phyloP scores from a whole-genome alignment of 2,797 vertebrate genomes.

The Lemur catta region DNA sequence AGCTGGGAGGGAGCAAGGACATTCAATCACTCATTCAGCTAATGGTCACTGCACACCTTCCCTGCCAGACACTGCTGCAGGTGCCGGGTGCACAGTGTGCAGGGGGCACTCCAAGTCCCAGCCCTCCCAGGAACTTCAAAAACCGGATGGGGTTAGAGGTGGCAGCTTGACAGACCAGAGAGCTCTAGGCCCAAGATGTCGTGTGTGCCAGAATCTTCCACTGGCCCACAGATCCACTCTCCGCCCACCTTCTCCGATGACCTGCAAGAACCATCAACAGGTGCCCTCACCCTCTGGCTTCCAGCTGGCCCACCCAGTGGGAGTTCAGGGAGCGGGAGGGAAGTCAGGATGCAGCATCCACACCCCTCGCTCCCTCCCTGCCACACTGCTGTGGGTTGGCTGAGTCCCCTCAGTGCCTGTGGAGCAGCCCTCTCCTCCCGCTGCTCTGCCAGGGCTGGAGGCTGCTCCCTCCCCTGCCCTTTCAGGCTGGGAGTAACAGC shows the following conservation, averaged over 20 bases:
- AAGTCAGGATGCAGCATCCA: accelerated
- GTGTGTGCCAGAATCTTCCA: background rate
- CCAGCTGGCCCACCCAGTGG: background rate
- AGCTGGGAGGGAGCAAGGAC: background rate
- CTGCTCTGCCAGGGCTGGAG: background rate
- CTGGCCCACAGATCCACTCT: background rate
- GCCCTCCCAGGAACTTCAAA: background rate
- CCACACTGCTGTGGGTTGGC: background rate
- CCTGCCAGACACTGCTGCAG: background rate
- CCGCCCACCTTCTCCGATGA: background rate
- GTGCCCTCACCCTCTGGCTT: background rate
- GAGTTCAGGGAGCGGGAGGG: background rate
- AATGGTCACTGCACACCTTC: background rate
- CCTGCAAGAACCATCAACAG: background rate
- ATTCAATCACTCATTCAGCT: too few relatives aligned
- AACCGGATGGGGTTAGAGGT: too few relatives aligned
- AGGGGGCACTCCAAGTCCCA: background rate
- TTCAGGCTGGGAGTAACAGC: background rate
- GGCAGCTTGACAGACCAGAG: background rate
- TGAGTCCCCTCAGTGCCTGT: background rate
- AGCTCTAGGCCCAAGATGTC: background rate
- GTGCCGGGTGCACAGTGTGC: background rate
- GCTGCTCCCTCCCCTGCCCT: accelerated
- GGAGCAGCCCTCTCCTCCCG: background rate
- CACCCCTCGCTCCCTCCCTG: background rate